These are phyloP conservation scores for Orbicella faveolata DNA, from an alignment of 64 coral and sea anemone species.

Conservation along the genomic window DNA sequence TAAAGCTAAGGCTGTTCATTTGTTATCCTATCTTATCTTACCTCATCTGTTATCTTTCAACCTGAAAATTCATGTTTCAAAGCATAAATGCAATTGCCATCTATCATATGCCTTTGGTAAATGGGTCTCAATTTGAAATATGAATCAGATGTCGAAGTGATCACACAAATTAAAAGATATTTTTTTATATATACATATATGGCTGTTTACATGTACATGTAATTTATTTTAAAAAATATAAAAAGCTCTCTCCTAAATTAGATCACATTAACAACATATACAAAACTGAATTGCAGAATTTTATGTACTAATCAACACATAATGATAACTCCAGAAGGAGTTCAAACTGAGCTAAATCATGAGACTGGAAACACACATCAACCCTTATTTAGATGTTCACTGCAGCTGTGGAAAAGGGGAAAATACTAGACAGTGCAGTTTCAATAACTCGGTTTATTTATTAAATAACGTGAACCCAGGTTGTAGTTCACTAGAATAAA, in stretches of 20 bases:
- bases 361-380: background rate
- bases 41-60: background rate
- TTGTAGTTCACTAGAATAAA: too few relatives aligned
- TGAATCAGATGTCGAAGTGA: background rate
- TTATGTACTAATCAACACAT: background rate
- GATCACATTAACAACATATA: background rate
- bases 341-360: background rate
- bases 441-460: too few relatives aligned
- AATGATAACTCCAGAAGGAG: background rate
- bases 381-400: background rate
- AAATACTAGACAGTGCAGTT: too few relatives aligned
- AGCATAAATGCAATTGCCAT: too few relatives aligned
- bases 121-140: background rate
- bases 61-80: background rate
- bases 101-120: background rate
- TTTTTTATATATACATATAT: background rate
- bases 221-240: conserved; percentile 26
- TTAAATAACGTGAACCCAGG: too few relatives aligned
- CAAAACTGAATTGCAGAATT: background rate
- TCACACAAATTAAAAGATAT: background rate
- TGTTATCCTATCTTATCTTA: background rate
- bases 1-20: background rate
- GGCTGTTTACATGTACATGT: background rate
- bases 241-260: conserved; percentile 9
- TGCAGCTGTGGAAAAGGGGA: too few relatives aligned